phyloP scores from a whole-genome alignment of 2,797 vertebrate genomes.

The Saxicola maurus region DNA sequence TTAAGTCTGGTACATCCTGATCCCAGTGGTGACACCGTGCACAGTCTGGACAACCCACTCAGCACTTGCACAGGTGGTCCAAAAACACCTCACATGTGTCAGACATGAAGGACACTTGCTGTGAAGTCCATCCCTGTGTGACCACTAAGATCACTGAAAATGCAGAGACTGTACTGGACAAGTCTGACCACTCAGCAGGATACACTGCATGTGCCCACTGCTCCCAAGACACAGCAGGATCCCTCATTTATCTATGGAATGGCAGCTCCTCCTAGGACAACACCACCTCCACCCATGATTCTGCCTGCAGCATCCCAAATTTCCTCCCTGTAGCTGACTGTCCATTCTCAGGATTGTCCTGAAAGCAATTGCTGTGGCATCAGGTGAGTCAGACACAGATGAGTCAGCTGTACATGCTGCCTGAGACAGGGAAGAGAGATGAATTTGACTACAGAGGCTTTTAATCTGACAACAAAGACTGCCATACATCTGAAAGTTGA shows the following conservation, averaged over 20 bases:
- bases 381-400: not conserved
- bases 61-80: not conserved
- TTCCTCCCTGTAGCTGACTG: not conserved
- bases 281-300: not conserved
- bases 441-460: not conserved
- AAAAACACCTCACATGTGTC: not conserved
- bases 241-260: not conserved
- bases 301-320: not conserved
- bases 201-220: not conserved
- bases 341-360: not conserved
- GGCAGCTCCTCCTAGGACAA: not conserved
- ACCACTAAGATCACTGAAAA: not conserved
- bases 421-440: not conserved
- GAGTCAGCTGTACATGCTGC: not conserved
- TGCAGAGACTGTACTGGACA: not conserved
- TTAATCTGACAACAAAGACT: slow-evolving; percentile 18
- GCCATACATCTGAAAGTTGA: not conserved
- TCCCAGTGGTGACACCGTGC: not conserved
- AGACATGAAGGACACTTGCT: not conserved
- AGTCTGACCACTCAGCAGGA: not conserved
- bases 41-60: not conserved
- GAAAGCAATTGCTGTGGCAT: not conserved
- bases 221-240: not conserved
- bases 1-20: not conserved
- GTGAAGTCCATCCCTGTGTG: not conserved